A percentile compares a stretch with the other conserved stretches of the same genome.
phyloP scores from a whole-genome alignment of 2,797 vertebrate genomes.

The Distichodus sexfasciatus region DNA sequence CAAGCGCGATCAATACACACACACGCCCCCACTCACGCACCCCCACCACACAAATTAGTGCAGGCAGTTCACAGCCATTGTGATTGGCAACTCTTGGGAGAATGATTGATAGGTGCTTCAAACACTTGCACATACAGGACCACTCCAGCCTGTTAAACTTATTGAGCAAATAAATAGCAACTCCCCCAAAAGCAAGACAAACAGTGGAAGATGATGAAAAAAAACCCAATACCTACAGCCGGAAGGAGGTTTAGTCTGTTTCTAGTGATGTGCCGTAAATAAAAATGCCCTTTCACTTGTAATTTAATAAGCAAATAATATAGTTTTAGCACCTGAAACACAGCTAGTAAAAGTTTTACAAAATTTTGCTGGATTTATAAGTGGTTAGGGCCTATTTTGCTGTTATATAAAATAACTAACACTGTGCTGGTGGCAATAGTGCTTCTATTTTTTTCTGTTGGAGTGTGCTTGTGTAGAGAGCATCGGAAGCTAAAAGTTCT shows the following conservation, averaged over 20 bases:
- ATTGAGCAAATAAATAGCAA: slow-evolving; percentile 38
- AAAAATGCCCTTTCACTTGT: slow-evolving; percentile 33
- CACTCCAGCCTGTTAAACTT: slow-evolving; percentile 33
- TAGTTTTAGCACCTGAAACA: not conserved
- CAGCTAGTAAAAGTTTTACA: slow-evolving; percentile 1
- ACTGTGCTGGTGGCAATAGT: too few relatives aligned
- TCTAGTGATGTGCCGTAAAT: slow-evolving; percentile 25
- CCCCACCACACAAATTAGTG: slow-evolving; percentile 39
- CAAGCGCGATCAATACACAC: slow-evolving; percentile 38
- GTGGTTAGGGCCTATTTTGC: slow-evolving; percentile 5
- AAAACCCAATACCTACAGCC: slow-evolving; percentile 8
- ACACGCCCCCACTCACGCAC: slow-evolving; percentile 16
- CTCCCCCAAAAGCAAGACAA: slow-evolving; percentile 23
- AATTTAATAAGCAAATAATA: slow-evolving; percentile 28
- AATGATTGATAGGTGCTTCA: slow-evolving; percentile 36
- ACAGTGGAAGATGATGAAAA: slow-evolving; percentile 13
- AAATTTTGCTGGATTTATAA: slow-evolving; percentile 13
- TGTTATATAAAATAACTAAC: not conserved
- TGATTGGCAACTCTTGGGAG: slow-evolving; percentile 43
- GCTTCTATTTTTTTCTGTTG: too few relatives aligned
- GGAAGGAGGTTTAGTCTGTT: slow-evolving; percentile 16
- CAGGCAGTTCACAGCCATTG: slow-evolving; percentile 15
- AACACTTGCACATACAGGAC: slow-evolving; percentile 7
- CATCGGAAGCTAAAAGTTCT: too few relatives aligned
- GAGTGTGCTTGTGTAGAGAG: too few relatives aligned